Conservation (phyloP, 1,140 invertebrate species). For the Streblospio benedicti region DNA sequence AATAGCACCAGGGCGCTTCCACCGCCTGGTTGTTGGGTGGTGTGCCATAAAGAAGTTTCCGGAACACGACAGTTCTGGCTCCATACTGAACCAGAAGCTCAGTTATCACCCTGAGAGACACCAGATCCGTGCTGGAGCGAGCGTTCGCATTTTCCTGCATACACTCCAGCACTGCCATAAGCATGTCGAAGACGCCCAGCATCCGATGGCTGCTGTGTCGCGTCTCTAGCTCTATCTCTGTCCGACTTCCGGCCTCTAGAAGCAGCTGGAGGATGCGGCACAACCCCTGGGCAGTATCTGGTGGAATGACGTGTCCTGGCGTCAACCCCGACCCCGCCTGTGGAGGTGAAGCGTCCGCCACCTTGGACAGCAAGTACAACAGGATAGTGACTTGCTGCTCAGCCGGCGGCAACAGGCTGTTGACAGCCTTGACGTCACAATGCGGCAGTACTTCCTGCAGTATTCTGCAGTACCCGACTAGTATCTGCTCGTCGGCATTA, state of each 20-base stretch:
- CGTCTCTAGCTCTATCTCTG: neutral
- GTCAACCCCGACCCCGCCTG: neutral
- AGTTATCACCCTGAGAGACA: neutral
- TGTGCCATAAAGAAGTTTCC: neutral
- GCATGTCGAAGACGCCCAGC: neutral
- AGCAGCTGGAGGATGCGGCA: neutral
- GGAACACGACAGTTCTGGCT: neutral
- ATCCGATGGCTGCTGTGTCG: neutral
- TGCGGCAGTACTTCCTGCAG: too few species aligned
- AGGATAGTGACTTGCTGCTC: too few species aligned
- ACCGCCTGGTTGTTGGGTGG: neutral
- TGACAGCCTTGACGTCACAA: too few species aligned
- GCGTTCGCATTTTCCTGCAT: neutral
- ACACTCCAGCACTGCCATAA: neutral
- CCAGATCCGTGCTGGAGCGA: neutral
- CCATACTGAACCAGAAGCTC: neutral
- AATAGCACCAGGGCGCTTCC: neutral
- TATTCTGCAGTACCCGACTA: too few species aligned
- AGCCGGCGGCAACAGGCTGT: too few species aligned
- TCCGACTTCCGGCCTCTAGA: neutral
- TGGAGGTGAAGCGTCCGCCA: neutral
- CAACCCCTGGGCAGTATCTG: neutral
- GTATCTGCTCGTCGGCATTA: too few species aligned
- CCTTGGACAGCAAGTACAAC: neutral
- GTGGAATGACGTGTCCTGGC: neutral